These are phyloP conservation scores for Thaumetopoea pityocampa DNA, from an alignment of 1,140 invertebrate species.

Conservation along the genomic window DNA sequence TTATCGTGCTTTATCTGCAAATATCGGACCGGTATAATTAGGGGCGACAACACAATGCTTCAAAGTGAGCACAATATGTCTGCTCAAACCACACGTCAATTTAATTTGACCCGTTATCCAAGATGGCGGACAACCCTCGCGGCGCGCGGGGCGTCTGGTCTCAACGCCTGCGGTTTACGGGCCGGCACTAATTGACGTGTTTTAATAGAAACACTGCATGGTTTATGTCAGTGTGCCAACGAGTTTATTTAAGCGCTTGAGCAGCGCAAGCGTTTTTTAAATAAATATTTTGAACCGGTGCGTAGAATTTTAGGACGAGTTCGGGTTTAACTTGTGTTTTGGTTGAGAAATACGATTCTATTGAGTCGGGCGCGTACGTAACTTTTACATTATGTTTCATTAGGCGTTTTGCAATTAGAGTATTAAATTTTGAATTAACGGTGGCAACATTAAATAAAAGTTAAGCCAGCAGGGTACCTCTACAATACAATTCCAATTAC, in stretches of 20 bases:
- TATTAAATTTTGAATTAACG: too few relatives aligned
- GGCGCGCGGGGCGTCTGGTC: slow-evolving; percentile 22
- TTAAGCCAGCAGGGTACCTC: too few relatives aligned
- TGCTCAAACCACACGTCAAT: slow-evolving; percentile 67
- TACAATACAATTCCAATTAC: too few relatives aligned
- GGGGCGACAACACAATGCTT: slow-evolving; percentile 64
- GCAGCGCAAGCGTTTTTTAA: slow-evolving; percentile 1
- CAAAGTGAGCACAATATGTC: slow-evolving; percentile 56
- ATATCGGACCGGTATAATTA: slow-evolving; percentile 66
- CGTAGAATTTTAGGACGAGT: slow-evolving; percentile 7
- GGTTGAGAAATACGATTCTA: too few relatives aligned
- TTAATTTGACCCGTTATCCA: slow-evolving; percentile 67
- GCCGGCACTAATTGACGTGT: slow-evolving; percentile 53
- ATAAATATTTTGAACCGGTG: slow-evolving; percentile 1
- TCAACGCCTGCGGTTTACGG: slow-evolving; percentile 40
- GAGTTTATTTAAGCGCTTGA: slow-evolving; percentile 21
- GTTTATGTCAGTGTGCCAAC: slow-evolving; percentile 29
- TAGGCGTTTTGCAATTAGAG: too few relatives aligned
- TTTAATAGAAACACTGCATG: slow-evolving; percentile 42
- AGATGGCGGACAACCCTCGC: slow-evolving; percentile 55
- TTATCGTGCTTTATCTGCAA: slow-evolving; percentile 50
- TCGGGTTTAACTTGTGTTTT: too few relatives aligned
- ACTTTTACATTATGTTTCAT: too few relatives aligned
- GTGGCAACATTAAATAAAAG: too few relatives aligned
- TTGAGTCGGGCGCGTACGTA: too few relatives aligned